Evolutionary conservation across 2,797 vertebrate species (phyloP).

Genomic region (Hipposideros larvatus): DNA sequence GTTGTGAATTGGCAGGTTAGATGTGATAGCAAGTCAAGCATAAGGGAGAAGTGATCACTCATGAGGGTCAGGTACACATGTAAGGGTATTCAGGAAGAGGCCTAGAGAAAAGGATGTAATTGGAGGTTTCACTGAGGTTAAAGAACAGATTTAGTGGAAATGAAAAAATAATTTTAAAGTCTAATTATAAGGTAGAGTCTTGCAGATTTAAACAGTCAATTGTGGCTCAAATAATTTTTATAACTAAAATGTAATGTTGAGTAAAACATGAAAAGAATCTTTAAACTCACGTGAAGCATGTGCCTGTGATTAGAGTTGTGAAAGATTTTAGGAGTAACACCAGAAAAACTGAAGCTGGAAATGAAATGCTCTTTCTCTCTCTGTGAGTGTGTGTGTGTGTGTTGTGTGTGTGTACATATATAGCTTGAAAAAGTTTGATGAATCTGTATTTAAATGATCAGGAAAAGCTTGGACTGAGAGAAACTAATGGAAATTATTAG

Average conservation of each 20-base stretch:
- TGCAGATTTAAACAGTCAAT: constrained; percentile 69
- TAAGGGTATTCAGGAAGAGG: not conserved
- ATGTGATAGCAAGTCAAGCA: not conserved
- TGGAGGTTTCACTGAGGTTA: not conserved
- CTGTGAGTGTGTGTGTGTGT: not conserved
- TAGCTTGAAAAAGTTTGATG: not conserved
- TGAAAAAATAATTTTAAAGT: constrained; percentile 70
- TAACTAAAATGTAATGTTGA: constrained; percentile 73
- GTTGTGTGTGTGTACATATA: not conserved
- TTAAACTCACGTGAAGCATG: constrained; percentile 62
- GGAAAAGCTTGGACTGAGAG: not conserved
- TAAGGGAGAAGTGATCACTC: not conserved
- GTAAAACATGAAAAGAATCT: constrained; percentile 70
- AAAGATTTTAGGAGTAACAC: constrained; percentile 41
- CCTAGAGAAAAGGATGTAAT: not conserved
- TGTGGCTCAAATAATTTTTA: constrained; percentile 76
- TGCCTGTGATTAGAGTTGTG: constrained; percentile 53
- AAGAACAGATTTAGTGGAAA: constrained; percentile 58
- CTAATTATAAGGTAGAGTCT: constrained; percentile 73
- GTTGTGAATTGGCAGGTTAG: not conserved
- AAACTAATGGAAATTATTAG: not conserved
- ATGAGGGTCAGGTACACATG: not conserved
- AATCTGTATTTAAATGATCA: constrained; percentile 34
- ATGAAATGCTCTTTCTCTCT: not conserved
- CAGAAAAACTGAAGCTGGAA: constrained; percentile 43